Evolutionary conservation across 2,797 vertebrate species (phyloP).

Genomic region (Paramormyrops hopkinsi): DNA sequence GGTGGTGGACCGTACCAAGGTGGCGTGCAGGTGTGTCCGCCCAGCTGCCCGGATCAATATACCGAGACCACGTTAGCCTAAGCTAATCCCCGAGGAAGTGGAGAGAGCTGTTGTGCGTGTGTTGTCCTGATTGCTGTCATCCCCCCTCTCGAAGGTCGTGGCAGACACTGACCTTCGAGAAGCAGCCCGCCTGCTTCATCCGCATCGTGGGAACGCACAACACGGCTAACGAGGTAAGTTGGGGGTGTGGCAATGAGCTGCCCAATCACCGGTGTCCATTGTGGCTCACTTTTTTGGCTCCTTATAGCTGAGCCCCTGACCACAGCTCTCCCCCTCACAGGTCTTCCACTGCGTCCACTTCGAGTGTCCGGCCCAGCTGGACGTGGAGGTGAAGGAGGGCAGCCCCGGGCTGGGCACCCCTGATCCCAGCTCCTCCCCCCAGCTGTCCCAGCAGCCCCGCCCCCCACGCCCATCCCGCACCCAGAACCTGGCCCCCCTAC

Average conservation of each 20-base stretch:
- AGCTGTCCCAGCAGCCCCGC: constrained; percentile 44
- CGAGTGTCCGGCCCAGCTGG: constrained; percentile 83
- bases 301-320: not conserved
- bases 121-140: not conserved
- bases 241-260: not conserved
- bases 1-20: constrained; percentile 84
- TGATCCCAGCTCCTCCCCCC: constrained; percentile 38
- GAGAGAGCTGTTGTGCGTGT: not conserved
- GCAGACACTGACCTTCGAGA: constrained; percentile 86
- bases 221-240: constrained; percentile 90
- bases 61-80: not conserved
- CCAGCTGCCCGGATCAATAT: not conserved
- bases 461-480: constrained; percentile 58
- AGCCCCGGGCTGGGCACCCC: constrained; percentile 59
- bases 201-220: constrained; percentile 96
- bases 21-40: constrained; percentile 74
- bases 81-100: not conserved
- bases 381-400: constrained; percentile 67
- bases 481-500: constrained; percentile 58
- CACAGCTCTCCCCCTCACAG: constrained; percentile 46
- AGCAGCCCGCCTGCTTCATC: constrained; percentile 87
- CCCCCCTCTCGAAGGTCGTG: constrained; percentile 69
- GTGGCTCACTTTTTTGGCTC: not conserved
- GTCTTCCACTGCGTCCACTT: constrained; percentile 99
- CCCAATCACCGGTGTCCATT: not conserved